A percentile compares a stretch with the other conserved stretches of the same genome.
Evolutionary conservation across 2,888 invertebrate species (phyloP).

Genomic region (Rhingia rostrata): DNA sequence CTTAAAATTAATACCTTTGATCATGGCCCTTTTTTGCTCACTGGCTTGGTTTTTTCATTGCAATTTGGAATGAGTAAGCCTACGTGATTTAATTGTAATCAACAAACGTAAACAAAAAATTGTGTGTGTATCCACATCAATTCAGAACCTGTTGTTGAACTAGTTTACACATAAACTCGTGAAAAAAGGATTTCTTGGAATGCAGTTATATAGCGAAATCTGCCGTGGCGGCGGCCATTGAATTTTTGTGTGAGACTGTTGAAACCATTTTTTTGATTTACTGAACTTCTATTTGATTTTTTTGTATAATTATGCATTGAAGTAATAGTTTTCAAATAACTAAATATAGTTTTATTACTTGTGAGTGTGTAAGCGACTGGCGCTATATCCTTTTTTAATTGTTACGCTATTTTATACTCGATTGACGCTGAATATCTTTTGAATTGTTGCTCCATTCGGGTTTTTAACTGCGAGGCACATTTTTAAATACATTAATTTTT

Average conservation of each 20-base stretch:
- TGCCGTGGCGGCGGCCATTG: constrained; percentile 6
- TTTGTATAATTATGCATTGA: not conserved
- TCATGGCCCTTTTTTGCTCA: constrained; percentile 4
- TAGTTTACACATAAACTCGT: constrained; percentile 9
- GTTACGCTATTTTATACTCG: too few species aligned
- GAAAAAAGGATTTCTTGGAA: not conserved
- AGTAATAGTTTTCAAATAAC: too few species aligned
- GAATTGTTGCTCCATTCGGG: too few species aligned
- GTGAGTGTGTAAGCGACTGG: too few species aligned
- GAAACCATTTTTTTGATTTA: not conserved
- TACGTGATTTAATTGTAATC: constrained; percentile 65
- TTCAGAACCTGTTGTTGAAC: constrained; percentile 64
- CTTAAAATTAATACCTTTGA: constrained; percentile 50
- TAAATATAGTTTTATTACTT: too few species aligned
- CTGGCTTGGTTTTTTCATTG: constrained; percentile 3
- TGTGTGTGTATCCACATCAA: constrained; percentile 49
- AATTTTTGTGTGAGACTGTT: not conserved
- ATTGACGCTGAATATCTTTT: too few species aligned
- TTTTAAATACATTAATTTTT: too few species aligned
- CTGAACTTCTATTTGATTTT: too few species aligned
- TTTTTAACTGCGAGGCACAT: too few species aligned
- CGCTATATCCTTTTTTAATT: too few species aligned
- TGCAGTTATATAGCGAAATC: not conserved
- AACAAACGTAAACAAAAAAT: constrained; percentile 70
- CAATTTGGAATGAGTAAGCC: constrained; percentile 50